Evolutionary conservation across 1,140 invertebrate genomes (phyloP), one percentile per base, ranked within the genome.

Genomic region (Ostrea edulis): DNA sequence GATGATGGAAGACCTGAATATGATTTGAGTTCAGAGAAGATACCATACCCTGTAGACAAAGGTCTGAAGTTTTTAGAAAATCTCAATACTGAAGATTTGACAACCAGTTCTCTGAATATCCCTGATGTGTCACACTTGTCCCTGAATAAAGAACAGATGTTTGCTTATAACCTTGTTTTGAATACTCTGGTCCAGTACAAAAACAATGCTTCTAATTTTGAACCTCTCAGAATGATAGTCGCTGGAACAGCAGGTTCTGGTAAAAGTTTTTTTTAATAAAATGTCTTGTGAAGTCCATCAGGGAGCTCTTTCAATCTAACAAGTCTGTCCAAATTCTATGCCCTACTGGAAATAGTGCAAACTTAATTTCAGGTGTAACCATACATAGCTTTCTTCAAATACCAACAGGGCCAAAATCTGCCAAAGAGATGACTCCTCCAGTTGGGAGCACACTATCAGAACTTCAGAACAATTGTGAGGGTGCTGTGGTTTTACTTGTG

Each of bases 331-430:
- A 89, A 85, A 86, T 90, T 35, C 53, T 90, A 0, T 88, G 87
- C 55, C 89, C 89, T 35, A 90, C 89, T 54, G 89, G 89, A 0
- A 90, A 85, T 44, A 87, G 87, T 87, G 89, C 89, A 17, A 90
- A 90, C 54, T 11, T 29, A n/a, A n/a, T n/a, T n/a, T n/a, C n/a
- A n/a, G n/a, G n/a, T n/a, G n/a, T n/a, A n/a, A n/a, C n/a, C n/a
- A n/a, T n/a, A n/a, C n/a, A n/a, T n/a, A n/a, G n/a, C n/a, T n/a
- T n/a, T n/a, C n/a, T n/a, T n/a, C n/a, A n/a, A n/a, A n/a, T n/a
- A n/a, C n/a, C n/a, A n/a, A n/a, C n/a, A n/a, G n/a, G n/a, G n/a
- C n/a, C n/a, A 9, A 87, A 62, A 84, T 58, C 55, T 58, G 65
- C 54, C 17, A 89, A 84, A 22, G 88, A 91, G 71, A 87, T 90